Evolutionary conservation across 1,140 invertebrate genomes (phyloP), one percentile per base, ranked within the genome.

Genomic region (Sinonovacula constricta): DNA sequence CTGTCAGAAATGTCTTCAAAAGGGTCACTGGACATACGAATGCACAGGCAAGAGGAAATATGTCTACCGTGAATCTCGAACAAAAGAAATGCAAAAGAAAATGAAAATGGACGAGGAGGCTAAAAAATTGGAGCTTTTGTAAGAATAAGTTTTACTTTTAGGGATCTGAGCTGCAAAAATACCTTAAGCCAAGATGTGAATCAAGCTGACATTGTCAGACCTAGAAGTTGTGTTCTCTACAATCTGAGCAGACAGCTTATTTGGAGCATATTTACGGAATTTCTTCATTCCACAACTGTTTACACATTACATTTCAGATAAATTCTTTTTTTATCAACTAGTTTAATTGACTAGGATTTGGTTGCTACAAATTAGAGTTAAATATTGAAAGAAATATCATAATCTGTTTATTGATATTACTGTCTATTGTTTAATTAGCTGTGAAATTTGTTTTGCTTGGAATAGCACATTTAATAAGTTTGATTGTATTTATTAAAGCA

Each of bases 11-110:
- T 98, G 97, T 89, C 91, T 97, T 51, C 95, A 97, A 89, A 94
- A 94, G 85, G 96, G 96, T 0, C 97, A 98, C 88, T 98, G 96
- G 95, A 97, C 95, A 67, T 98, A 96, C 83, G 95, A 97, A 89
- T 98, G 97, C 88, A 96, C 94, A 81, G 95, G 95, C n/a, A 96
- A 97, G 91, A 92, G 96, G 56, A 98, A 97, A 91, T 96, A 95
- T 90, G 92, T 97, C 14, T 94, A 96, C 70, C 93, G 96, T 80
- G 93, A 93, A 39, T 97, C 96, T 1, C 93, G 96, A 59, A 96
- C 96, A 1, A 93, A 94, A 82, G 93, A 95, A 62, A 90, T 98
- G 70, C 95, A 95, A 81, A 97, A 96, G 89, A 82, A 86, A 63
- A 59, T 92, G 51, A 92, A 93, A 77, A 71, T 93, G 92, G 84